These are phyloP conservation scores for Eupithecia dodoneata DNA, from an alignment of 2,888 invertebrate genomes.

Conservation along the genomic window DNA sequence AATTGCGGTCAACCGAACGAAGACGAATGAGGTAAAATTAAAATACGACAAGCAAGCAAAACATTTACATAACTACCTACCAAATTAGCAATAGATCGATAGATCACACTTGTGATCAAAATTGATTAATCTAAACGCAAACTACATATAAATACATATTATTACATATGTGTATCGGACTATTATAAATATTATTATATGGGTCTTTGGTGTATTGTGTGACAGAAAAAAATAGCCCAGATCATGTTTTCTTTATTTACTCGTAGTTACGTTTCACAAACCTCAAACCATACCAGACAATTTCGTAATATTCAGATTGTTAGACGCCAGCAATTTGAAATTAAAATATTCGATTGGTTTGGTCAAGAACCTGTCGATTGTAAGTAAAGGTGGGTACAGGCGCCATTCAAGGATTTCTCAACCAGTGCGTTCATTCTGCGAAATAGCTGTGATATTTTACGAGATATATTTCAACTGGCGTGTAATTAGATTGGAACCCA, in stretches of 20 bases:
- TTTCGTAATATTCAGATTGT: slow-evolving; percentile 12
- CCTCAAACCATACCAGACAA: background rate
- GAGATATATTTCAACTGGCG: slow-evolving; percentile 16
- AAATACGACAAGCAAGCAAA: background rate
- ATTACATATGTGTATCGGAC: too few relatives aligned
- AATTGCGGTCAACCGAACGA: background rate
- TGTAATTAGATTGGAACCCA: slow-evolving; percentile 21
- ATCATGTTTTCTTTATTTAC: background rate
- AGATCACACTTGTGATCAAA: background rate
- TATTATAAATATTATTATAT: background rate
- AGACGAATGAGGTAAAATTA: background rate
- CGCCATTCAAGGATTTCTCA: slow-evolving; percentile 47
- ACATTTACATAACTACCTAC: background rate
- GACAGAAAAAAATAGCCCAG: background rate
- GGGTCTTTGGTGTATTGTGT: background rate
- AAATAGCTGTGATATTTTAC: slow-evolving; percentile 15
- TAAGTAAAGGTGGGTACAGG: slow-evolving; percentile 38
- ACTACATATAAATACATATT: too few relatives aligned
- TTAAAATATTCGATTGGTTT: slow-evolving; percentile 37
- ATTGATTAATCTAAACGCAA: background rate
- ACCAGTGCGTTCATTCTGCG: slow-evolving; percentile 24
- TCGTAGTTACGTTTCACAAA: background rate
- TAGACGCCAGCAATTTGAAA: slow-evolving; percentile 77
- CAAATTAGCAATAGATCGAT: background rate
- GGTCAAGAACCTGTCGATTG: slow-evolving; percentile 44